phyloP scores from a whole-genome alignment of 1,140 invertebrate genomes.

The Aethina tumida region DNA sequence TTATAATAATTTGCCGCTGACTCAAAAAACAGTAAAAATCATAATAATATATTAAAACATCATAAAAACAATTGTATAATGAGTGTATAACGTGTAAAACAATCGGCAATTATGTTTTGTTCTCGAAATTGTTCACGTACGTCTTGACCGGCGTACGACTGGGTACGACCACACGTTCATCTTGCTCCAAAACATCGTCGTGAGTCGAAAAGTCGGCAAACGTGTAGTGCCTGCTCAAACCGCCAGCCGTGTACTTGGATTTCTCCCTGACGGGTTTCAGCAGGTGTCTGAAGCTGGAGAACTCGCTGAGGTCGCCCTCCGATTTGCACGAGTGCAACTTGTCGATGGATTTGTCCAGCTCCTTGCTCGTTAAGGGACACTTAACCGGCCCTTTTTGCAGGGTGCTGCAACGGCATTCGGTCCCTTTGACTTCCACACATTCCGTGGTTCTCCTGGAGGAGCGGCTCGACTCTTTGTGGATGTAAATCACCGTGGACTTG shows the following conservation, averaged over 20 bases:
- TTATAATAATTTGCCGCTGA: too few species aligned
- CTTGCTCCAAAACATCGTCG: conserved; percentile 1
- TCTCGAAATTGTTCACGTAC: conserved; percentile 12
- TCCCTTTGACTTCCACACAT: too few species aligned
- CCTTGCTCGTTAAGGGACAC: too few species aligned
- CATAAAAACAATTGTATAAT: too few species aligned
- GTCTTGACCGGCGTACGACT: conserved; percentile 13
- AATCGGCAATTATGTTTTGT: conserved; percentile 5
- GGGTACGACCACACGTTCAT: conserved; percentile 7
- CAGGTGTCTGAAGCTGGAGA: conserved; percentile 12
- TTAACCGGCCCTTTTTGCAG: too few species aligned
- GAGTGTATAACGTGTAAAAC: neutral
- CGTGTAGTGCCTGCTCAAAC: conserved; percentile 15
- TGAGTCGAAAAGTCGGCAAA: conserved; percentile 13
- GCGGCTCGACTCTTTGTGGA: conserved; percentile 15
- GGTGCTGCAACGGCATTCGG: too few species aligned
- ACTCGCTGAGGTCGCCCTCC: conserved; percentile 13
- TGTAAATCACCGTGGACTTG: conserved; percentile 18
- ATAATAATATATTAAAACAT: too few species aligned
- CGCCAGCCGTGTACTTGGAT: conserved; percentile 15
- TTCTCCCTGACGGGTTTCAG: conserved; percentile 17
- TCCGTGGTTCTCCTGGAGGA: too few species aligned
- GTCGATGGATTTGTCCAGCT: too few species aligned
- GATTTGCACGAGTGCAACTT: conserved; percentile 15
- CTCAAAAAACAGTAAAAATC: too few species aligned